These are phyloP conservation scores for Cheirogaleus medius DNA, from an alignment of 2,113 vertebrate species.

Conservation along the genomic window DNA sequence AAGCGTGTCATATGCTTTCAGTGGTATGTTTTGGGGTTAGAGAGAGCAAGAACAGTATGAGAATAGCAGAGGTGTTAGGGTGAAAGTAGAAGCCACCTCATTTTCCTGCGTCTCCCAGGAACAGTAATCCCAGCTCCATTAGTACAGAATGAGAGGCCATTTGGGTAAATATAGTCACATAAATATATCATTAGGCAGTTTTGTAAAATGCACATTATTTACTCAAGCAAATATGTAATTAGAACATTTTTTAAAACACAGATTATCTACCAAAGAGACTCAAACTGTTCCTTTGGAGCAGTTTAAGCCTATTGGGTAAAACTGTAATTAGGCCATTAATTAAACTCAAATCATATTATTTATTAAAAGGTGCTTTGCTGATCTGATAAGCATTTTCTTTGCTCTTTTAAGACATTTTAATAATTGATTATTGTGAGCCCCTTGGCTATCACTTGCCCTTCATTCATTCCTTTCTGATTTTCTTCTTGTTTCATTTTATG, in stretches of 20 bases:
- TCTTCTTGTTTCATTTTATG: constrained; percentile 71
- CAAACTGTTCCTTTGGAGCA: constrained; percentile 74
- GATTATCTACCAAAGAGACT: constrained; percentile 49
- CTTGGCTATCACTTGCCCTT: constrained; percentile 59
- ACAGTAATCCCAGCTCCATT: constrained; percentile 69
- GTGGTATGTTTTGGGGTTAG: constrained; percentile 33
- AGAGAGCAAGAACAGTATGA: background rate
- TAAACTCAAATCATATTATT: constrained; percentile 76
- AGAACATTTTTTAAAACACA: constrained; percentile 76
- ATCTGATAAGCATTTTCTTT: constrained; percentile 72
- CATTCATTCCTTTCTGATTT: constrained; percentile 65
- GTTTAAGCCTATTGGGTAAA: constrained; percentile 74
- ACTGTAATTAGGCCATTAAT: constrained; percentile 73
- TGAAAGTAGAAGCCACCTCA: constrained; percentile 27
- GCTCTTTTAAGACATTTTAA: constrained; percentile 71
- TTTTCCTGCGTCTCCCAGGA: constrained; percentile 48
- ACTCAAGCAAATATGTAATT: constrained; percentile 77
- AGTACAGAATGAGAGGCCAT: constrained; percentile 72
- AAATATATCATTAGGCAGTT: constrained; percentile 70
- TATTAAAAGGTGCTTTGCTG: constrained; percentile 71
- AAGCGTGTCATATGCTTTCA: constrained; percentile 52
- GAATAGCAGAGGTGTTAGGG: constrained; percentile 36
- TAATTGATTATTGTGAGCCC: constrained; percentile 69
- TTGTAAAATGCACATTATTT: constrained; percentile 73
- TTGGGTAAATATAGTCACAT: constrained; percentile 77